Base-by-base conservation (phyloP, 2,888 invertebrate species). In the Drosophila kanekoi region DNA sequence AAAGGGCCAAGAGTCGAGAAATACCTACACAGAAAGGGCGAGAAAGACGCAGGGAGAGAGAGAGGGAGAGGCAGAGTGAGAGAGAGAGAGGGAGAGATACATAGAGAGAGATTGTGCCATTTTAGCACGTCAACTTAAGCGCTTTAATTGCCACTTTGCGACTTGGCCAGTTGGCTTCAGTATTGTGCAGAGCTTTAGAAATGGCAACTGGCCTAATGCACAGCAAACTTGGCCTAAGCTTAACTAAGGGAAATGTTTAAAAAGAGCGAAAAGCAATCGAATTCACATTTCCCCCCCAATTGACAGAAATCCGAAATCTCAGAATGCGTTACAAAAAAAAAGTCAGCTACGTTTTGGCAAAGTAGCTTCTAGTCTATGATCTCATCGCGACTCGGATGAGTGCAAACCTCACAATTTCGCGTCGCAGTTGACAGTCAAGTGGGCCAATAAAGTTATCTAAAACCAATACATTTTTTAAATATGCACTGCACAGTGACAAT, bases 101-200 rank as follows among this genome's bases (percentile, higher is more conserved):
- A 53, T 20, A 58, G 23, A 41, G 52, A 60, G 67, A 77, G 72
- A 76, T 83, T 80, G 86, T 82, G 77, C 80, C 80, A 80, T 66
- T 79, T 84, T 53, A 44, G 54, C 43, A 48, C 48, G 78, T 59
- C 74, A 71, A 74, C 69, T 81, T 74, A 74, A 81, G 74, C 57
- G 56, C 63, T 66, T 86, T 80, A 83, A 83, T 83, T 83, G 72
- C 72, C 49, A 56, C 66, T 61, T 62, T 54, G 57, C 45, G 51
- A 54, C 57, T 57, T 69, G 13, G 11, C 33, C 54, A 20, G 14
- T 40, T 44, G 52, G 59, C 53, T 74, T 48, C 43, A 58, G 40
- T 20, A 61, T 53, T 20, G 28, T 54, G 51, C 51, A 52, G 64
- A 41, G 33, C 23, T 58, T 52, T 23, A 54, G 44, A 60, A 67